These are phyloP conservation scores for Empidonax alnorum DNA, from an alignment of 2,113 vertebrate species.

Conservation along the genomic window DNA sequence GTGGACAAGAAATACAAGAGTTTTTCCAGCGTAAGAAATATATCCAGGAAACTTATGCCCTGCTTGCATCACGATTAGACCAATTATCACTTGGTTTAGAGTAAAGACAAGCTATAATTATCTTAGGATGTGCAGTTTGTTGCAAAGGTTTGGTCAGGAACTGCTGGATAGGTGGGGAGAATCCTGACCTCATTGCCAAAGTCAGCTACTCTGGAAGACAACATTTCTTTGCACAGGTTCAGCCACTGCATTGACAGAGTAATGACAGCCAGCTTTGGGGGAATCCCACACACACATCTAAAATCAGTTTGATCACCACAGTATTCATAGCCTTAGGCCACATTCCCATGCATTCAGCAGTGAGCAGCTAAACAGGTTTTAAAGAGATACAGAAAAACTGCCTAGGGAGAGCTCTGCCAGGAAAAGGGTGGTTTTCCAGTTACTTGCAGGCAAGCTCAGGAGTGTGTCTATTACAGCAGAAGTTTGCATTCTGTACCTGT, in stretches of 20 bases:
- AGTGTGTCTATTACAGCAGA: background rate
- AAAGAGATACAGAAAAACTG: constrained; percentile 29
- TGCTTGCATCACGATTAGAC: background rate
- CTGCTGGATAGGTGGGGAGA: background rate
- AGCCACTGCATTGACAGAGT: background rate
- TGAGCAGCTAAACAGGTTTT: constrained; percentile 39
- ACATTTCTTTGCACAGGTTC: accelerated
- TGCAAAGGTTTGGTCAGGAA: background rate
- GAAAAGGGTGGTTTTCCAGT: background rate
- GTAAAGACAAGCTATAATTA: background rate
- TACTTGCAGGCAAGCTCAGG: background rate
- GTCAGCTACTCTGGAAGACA: background rate
- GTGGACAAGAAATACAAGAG: background rate
- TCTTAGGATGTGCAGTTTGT: background rate
- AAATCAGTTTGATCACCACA: constrained; percentile 40
- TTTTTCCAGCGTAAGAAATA: background rate
- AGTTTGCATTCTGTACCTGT: background rate
- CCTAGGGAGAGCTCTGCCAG: constrained; percentile 30
- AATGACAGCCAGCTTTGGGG: constrained; percentile 18
- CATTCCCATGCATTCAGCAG: constrained; percentile 6
- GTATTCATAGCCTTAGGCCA: constrained; percentile 33
- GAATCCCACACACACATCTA: constrained; percentile 34
- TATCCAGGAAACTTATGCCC: background rate
- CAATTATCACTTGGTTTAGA: background rate
- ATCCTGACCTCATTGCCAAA: background rate